Evolutionary conservation across 1,140 invertebrate species (phyloP), one percentile per base, ranked within the genome.

Genomic region (Ctenoplectra terminalis): DNA sequence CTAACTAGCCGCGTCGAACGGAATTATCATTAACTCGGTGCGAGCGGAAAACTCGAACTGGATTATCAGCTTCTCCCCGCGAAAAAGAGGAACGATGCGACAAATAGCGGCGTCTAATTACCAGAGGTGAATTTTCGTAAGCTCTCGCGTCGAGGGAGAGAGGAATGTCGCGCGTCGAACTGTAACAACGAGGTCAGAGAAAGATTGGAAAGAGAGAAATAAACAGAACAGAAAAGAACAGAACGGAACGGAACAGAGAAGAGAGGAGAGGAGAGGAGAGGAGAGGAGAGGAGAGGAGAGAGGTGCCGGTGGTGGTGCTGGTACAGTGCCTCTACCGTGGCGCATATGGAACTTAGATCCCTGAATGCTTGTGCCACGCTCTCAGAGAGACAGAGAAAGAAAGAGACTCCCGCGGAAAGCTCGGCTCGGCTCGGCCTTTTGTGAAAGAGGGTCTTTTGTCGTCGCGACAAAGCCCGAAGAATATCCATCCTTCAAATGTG

Each of bases 401-500:
- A 63, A 73, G 79, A 86, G 79, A 61, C 61, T 81, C 79, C 73
- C 80, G 74, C 72, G 87, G 71, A 87, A 88, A 87, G 79, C 86
- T 85, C 77, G 89, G 85, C 74, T 86, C 67, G 86, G 77, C 85
- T 85, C 87, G 84, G 82, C 86, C 91, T 92, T 92, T 92, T 92
- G 90, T 91, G 87, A 88, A 83, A 87, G 89, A 84, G 87, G 79
- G 82, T 90, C 92, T 91, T 93, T 93, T 93, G 92, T 93, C 88
- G 88, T 78, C 72, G 70, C 90, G 87, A 93, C 91, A 93, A 93
- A 93, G 92, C 90, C 87, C 84, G 88, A 92, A 92, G 91, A 93
- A 92, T 87, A 86, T 92, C 90, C 91, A 92, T 93, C 91, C 91
- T 93, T 93, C 91, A 92, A 93, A 92, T 92, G 89, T 93, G 90